Conservation (phyloP, 2,797 vertebrate species). For the Myiotriccus ornatus region DNA sequence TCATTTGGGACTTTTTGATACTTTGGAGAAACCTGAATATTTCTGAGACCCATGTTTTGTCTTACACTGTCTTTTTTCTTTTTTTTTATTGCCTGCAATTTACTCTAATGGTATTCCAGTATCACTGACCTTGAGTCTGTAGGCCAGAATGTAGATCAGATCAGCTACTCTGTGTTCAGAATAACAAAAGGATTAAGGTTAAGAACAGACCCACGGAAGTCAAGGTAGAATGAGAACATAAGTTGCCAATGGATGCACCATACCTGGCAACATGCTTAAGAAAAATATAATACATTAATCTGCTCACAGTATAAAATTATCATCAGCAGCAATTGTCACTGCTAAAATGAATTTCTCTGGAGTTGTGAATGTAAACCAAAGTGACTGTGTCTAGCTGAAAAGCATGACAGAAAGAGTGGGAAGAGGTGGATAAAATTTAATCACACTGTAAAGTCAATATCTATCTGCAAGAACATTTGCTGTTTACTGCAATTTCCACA, state of each 20-base stretch:
- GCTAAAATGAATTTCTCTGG: not conserved
- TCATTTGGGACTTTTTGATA: accelerated
- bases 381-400: not conserved
- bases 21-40: not conserved
- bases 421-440: not conserved
- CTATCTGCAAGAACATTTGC: not conserved
- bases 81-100: not conserved
- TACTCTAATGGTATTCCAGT: not conserved
- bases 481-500: constrained; percentile 36
- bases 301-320: not conserved
- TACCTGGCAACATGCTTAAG: not conserved
- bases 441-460: not conserved
- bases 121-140: not conserved
- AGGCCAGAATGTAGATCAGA: not conserved
- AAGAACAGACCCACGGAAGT: not conserved
- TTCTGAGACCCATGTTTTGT: not conserved
- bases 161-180: not conserved
- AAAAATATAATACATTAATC: not conserved
- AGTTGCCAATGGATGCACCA: not conserved
- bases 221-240: not conserved
- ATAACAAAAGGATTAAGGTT: not conserved
- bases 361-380: not conserved
- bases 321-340: not conserved
- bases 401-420: not conserved
- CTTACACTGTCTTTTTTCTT: not conserved